Evolutionary conservation across 2,888 invertebrate species (phyloP).

Genomic region (Tenthredo amoena): DNA sequence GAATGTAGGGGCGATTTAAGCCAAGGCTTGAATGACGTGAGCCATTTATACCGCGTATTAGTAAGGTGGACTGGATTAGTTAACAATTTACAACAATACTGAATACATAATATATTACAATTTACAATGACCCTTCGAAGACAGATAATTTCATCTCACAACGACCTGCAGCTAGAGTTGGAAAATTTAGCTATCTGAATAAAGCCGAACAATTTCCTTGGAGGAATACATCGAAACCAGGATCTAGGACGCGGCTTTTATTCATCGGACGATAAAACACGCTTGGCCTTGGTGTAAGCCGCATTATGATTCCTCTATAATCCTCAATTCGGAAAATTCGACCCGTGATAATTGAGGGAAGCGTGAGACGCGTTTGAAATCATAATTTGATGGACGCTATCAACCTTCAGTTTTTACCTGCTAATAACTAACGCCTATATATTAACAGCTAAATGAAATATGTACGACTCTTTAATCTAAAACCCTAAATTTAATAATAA

Average conservation of each 20-base stretch:
- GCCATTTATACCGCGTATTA: not conserved
- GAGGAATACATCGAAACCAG: slow-evolving; percentile 57
- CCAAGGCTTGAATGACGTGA: slow-evolving; percentile 3
- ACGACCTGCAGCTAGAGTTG: not conserved
- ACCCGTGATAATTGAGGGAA: not conserved
- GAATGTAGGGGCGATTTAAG: slow-evolving; percentile 70
- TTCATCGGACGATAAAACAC: slow-evolving; percentile 55
- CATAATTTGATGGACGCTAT: slow-evolving; percentile 13
- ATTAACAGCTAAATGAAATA: slow-evolving; percentile 33
- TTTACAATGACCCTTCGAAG: slow-evolving; percentile 65
- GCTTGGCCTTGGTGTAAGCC: slow-evolving; percentile 58
- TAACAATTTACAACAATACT: slow-evolving; percentile 72
- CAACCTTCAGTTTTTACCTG: not conserved
- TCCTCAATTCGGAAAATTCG: slow-evolving; percentile 7
- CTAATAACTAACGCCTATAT: slow-evolving; percentile 7
- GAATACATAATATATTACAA: slow-evolving; percentile 74
- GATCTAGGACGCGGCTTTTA: slow-evolving; percentile 45
- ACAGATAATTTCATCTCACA: not conserved
- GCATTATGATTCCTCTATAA: slow-evolving; percentile 49
- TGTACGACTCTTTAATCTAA: slow-evolving; percentile 48
- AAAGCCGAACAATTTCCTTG: slow-evolving; percentile 53
- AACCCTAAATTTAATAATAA: slow-evolving; percentile 50
- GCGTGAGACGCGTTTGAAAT: not conserved
- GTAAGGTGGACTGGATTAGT: slow-evolving; percentile 36
- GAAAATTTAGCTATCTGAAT: slow-evolving; percentile 31